Evolutionary conservation across 2,888 invertebrate species (phyloP), one percentile per base, ranked within the genome.

Genomic region (Nemotelus nigrinus): DNA sequence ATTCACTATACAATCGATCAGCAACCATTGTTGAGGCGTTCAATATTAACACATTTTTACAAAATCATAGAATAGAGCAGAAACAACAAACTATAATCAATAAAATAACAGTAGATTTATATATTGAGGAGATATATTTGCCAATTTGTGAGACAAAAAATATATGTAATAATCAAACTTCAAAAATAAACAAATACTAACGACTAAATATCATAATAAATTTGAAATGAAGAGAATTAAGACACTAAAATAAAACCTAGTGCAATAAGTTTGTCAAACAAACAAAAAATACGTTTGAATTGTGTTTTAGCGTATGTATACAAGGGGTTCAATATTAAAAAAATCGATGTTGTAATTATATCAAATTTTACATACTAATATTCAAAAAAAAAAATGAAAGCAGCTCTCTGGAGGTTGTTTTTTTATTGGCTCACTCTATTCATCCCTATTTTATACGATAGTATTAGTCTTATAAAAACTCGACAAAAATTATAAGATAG

Each of bases 251-350:
- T 53, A 70, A 68, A 78, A 76, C 41, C 43, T 78, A 78, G 78
- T 78, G 78, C 78, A 78, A 78, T 78, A 78, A 70, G 64, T 55
- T 78, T 78, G 63, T 45, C 60, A 65, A 65, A 76, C 76, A 74
- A 74, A 48, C 43, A 39, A 63, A 63, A 7, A 25, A 41, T 43
- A 25, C 25, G 25, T 25, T 25, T 25, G 25, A 25, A 25, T 25
- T 25, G 25, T 25, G 25, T 25, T 25, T 25, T 25, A 25, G 25
- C 25, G 0, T 25, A 25, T 25, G 25, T 25, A 25, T 25, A 25
- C 25, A 25, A 25, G 25, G 25, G 25, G 25, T 25, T 25, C 25
- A 25, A 25, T 25, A 25, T 25, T 25, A 25, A 25, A 25, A n/a
- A 25, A 25, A 25, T 25, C 25, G 25, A 25, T 25, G 25, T 25